Conservation (phyloP, 2,797 vertebrate genomes). For the Manis pentadactyla region DNA sequence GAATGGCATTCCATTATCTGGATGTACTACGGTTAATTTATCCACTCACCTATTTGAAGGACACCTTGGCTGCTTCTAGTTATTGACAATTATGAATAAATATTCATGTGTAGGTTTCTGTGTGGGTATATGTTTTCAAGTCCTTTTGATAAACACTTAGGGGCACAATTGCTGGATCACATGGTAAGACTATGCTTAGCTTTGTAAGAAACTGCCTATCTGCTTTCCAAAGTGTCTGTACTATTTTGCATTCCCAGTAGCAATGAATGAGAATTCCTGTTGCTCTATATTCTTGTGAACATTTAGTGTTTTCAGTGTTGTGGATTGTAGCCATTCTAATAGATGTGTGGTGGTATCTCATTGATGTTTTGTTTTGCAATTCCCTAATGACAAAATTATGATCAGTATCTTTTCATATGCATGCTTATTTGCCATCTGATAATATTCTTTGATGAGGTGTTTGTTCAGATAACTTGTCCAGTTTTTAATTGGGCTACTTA, state of each 20-base stretch:
- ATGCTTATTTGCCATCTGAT: not conserved
- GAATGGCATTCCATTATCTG: not conserved
- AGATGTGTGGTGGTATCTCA: not conserved
- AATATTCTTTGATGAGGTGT: not conserved
- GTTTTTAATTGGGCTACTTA: not conserved
- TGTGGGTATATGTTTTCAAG: not conserved
- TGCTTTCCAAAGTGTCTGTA: not conserved
- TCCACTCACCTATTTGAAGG: not conserved
- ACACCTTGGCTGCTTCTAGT: not conserved
- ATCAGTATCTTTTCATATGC: not conserved
- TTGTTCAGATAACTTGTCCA: not conserved
- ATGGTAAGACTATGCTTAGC: not conserved
- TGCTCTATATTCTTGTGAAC: not conserved
- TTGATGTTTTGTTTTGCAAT: not conserved
- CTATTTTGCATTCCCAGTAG: not conserved
- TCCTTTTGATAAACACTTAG: not conserved
- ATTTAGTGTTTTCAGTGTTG: not conserved
- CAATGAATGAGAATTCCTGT: not conserved
- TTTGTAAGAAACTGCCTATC: not conserved
- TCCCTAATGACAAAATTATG: not conserved
- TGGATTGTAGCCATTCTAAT: not conserved
- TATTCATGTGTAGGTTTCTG: not conserved
- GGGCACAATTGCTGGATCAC: not conserved
- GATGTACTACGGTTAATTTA: not conserved
- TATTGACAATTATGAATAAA: not conserved